These are phyloP conservation scores for Xenus cinereus DNA, from an alignment of 2,113 vertebrate genomes.

Conservation along the genomic window DNA sequence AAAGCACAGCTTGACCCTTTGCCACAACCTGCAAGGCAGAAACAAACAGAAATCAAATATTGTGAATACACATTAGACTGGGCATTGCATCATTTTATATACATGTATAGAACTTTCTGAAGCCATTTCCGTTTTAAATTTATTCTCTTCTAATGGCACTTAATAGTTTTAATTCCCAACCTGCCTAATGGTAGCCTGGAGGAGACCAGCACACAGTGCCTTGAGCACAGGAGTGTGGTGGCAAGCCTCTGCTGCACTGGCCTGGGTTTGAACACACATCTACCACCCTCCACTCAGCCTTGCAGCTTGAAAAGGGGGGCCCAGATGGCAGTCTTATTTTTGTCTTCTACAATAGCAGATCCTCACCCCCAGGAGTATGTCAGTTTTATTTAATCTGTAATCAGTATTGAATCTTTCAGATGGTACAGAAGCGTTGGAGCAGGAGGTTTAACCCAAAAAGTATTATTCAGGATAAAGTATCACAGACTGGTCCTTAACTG, in stretches of 20 bases:
- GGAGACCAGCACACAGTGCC: neutral
- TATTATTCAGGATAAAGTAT: neutral
- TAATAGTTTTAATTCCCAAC: neutral
- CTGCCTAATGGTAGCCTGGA: neutral
- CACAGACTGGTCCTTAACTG: neutral
- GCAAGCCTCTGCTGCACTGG: neutral
- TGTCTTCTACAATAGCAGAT: neutral
- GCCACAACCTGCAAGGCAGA: constrained; percentile 58
- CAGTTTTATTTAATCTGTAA: neutral
- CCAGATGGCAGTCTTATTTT: neutral
- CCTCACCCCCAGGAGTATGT: neutral
- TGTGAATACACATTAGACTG: neutral
- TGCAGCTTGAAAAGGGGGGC: neutral
- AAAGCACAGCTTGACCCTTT: constrained; percentile 58
- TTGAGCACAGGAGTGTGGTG: neutral
- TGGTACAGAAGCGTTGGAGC: neutral
- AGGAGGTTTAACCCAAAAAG: neutral
- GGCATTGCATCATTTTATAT: neutral
- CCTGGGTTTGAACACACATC: neutral
- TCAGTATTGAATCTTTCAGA: neutral
- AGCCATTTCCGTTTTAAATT: neutral
- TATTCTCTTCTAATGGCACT: neutral
- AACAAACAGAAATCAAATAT: neutral
- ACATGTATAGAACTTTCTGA: neutral
- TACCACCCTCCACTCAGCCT: neutral